A percentile compares a stretch with the other conserved stretches of the same genome.
Conservation (phyloP, 2,797 vertebrate species). For the Buceros bicornis region DNA sequence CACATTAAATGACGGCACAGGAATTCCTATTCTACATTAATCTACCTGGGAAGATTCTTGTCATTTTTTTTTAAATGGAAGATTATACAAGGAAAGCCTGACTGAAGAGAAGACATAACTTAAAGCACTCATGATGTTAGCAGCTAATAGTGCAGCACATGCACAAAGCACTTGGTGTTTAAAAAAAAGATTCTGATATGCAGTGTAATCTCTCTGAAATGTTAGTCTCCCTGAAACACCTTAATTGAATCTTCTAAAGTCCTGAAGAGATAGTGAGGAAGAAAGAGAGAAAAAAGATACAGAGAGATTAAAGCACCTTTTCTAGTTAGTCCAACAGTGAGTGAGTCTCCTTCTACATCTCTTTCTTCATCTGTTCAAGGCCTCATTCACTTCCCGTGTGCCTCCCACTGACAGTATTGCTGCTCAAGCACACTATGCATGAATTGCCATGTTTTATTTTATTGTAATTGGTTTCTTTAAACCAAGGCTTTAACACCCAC, state of each 20-base stretch:
- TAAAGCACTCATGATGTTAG: background rate
- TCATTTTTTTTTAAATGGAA: background rate
- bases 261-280: slow-evolving; percentile 44
- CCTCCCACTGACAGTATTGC: slow-evolving; percentile 34
- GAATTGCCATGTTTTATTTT: slow-evolving; percentile 69
- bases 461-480: slow-evolving; percentile 68
- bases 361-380: slow-evolving; percentile 51
- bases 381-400: slow-evolving; percentile 40
- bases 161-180: slow-evolving; percentile 11
- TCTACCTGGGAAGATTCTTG: background rate
- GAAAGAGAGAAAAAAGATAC: slow-evolving; percentile 38
- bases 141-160: background rate
- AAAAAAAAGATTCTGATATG: slow-evolving; percentile 18
- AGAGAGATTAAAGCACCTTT: slow-evolving; percentile 46
- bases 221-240: slow-evolving; percentile 26
- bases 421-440: slow-evolving; percentile 36
- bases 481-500: slow-evolving; percentile 47
- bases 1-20: background rate
- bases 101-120: background rate
- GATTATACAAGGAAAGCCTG: background rate
- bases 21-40: background rate
- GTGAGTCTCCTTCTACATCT: slow-evolving; percentile 22
- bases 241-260: slow-evolving; percentile 61
- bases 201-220: slow-evolving; percentile 36
- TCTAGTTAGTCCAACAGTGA: slow-evolving; percentile 24